A percentile compares a stretch with the other conserved stretches of the same genome.
phyloP scores from a whole-genome alignment of 2,797 vertebrate genomes.

The Phoebastria nigripes region DNA sequence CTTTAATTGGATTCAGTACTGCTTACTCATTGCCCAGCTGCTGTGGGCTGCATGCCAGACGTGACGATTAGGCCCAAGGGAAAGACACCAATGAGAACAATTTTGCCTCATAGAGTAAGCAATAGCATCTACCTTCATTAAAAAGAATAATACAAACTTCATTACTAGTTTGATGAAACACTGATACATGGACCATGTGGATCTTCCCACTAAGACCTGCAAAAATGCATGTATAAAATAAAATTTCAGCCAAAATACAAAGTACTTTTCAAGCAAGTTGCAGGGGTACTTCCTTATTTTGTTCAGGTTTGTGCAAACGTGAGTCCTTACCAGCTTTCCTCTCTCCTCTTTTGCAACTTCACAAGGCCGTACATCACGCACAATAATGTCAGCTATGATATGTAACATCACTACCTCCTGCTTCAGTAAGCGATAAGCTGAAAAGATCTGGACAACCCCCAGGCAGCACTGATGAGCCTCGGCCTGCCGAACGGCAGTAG shows the following conservation, averaged over 20 bases:
- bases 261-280: background rate
- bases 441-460: conserved; percentile 15
- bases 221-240: background rate
- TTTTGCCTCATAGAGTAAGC: conserved; percentile 37
- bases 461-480: background rate
- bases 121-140: background rate
- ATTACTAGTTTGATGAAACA: background rate
- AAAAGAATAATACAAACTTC: background rate
- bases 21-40: conserved; percentile 59
- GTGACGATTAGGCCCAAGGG: conserved; percentile 6
- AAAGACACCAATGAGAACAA: background rate
- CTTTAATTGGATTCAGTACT: conserved; percentile 58
- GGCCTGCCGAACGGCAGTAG: background rate
- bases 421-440: background rate
- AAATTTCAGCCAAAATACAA: background rate
- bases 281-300: background rate
- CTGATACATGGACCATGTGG: background rate
- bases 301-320: background rate
- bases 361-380: background rate
- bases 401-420: background rate
- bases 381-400: background rate
- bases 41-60: background rate
- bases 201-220: background rate
- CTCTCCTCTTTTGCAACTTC: background rate
- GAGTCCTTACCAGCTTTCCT: background rate